Conservation (phyloP, 2,113 vertebrate species). For the Callipepla californica region DNA sequence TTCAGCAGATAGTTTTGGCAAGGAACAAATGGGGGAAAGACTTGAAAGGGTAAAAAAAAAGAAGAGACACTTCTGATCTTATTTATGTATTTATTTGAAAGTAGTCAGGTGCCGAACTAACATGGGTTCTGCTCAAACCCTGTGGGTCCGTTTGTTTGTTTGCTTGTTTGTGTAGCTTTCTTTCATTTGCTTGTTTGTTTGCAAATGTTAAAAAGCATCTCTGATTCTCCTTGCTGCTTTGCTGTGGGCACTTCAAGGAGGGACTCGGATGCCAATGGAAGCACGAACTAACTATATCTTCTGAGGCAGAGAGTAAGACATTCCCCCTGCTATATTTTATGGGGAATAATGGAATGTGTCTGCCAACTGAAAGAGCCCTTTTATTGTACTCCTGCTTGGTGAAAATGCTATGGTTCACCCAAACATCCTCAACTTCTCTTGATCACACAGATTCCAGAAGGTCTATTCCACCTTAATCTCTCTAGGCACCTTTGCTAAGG, state of each 20-base stretch:
- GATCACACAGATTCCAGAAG: neutral
- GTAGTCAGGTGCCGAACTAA: neutral
- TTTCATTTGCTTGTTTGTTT: neutral
- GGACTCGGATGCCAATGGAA: neutral
- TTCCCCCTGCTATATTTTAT: neutral
- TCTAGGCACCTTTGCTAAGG: neutral
- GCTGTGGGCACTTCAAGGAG: neutral
- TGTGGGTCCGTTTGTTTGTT: neutral
- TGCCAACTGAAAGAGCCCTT: neutral
- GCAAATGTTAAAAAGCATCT: neutral
- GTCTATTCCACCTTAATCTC: neutral
- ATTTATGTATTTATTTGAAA: neutral
- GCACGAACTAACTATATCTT: neutral
- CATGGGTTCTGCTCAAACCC: neutral
- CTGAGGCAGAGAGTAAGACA: fast-evolving
- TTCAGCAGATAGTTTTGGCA: neutral
- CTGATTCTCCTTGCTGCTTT: neutral
- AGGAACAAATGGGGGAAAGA: neutral
- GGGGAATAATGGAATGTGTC: neutral
- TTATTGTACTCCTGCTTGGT: neutral
- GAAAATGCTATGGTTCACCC: neutral
- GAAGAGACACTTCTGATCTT: neutral
- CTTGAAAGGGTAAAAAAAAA: neutral
- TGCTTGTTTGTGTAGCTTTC: neutral
- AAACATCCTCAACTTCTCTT: neutral